Conservation (phyloP, 2,113 vertebrate genomes). For the Pelecanoides urinatrix region DNA sequence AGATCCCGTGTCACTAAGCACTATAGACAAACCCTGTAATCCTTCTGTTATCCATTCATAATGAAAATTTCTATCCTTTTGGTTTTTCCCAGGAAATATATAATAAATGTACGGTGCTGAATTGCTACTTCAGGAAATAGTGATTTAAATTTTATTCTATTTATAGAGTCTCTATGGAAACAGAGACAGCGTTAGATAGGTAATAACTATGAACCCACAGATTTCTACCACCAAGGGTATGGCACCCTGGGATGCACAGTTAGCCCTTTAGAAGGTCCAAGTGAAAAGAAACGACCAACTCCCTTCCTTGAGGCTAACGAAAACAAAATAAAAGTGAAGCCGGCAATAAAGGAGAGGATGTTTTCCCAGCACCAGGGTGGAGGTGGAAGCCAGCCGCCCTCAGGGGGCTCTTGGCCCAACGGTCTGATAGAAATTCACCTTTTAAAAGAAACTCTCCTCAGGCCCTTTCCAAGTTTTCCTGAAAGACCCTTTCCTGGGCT, state of each 20-base stretch:
- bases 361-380: not conserved
- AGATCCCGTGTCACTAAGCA: not conserved
- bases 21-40: not conserved
- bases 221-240: not conserved
- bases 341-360: not conserved
- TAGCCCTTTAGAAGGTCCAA: not conserved
- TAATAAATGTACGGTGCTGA: not conserved
- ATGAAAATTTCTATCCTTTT: not conserved
- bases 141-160: conserved; percentile 72
- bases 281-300: not conserved
- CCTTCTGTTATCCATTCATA: not conserved
- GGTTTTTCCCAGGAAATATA: not conserved
- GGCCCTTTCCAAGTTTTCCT: not conserved
- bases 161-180: conserved; percentile 84
- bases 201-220: conserved; percentile 59
- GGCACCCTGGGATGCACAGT: not conserved
- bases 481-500: not conserved
- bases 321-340: not conserved
- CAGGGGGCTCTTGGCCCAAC: not conserved
- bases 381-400: not conserved
- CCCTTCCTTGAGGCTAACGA: not conserved
- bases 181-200: conserved; percentile 54
- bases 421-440: not conserved
- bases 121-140: conserved; percentile 22
- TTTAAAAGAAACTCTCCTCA: not conserved